A percentile compares a stretch with the other conserved stretches of the same genome.
Evolutionary conservation across 2,113 vertebrate species (phyloP).

Genomic region (Pelobates fuscus): DNA sequence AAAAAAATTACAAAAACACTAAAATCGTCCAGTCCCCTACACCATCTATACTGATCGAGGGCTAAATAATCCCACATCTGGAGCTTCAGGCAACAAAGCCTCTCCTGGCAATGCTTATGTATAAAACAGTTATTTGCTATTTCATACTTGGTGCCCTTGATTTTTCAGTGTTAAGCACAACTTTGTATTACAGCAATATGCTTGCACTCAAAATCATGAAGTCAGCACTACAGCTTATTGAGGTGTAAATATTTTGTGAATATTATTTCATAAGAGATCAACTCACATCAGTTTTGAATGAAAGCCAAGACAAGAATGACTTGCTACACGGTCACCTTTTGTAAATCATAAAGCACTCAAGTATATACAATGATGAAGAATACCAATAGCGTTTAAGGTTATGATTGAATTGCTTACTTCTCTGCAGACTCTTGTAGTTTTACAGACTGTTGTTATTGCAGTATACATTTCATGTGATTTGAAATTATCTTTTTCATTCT

Average conservation of each 20-base stretch:
- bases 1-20: too few relatives aligned
- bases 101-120: too few relatives aligned
- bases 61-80: too few relatives aligned
- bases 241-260: constrained; percentile 33
- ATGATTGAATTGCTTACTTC: not conserved
- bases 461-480: too few relatives aligned
- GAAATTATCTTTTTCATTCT: too few relatives aligned
- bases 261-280: constrained; percentile 43
- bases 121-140: not conserved
- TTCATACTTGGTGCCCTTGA: constrained; percentile 3
- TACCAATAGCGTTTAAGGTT: constrained; percentile 6
- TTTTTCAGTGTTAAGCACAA: constrained; percentile 1
- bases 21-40: too few relatives aligned
- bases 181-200: constrained; percentile 22
- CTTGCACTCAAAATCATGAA: constrained; percentile 16
- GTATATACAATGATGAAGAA: constrained; percentile 16
- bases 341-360: constrained; percentile 26
- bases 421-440: not conserved
- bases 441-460: too few relatives aligned
- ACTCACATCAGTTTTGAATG: constrained; percentile 24
- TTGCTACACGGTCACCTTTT: constrained; percentile 33
- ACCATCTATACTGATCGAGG: too few relatives aligned
- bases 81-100: too few relatives aligned
- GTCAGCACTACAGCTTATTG: constrained; percentile 37
- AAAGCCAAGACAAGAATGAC: constrained; percentile 38